Evolutionary conservation across 2,113 vertebrate species (phyloP), one percentile per base, ranked within the genome.

Genomic region (Tyrannus savana): DNA sequence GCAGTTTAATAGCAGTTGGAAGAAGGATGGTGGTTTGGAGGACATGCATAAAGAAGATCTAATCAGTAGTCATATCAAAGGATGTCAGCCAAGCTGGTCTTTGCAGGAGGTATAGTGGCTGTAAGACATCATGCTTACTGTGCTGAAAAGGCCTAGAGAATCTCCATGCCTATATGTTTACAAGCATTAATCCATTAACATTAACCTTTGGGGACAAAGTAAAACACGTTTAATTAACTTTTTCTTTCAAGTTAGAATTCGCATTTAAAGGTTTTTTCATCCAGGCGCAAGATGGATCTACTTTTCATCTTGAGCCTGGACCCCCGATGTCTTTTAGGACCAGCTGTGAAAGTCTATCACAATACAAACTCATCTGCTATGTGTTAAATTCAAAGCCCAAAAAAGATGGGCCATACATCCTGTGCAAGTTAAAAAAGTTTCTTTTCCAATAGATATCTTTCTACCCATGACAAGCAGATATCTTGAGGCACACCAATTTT

Each of bases 351-450:
- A 44, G 47, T 63, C 46, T 81, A 21, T 55, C 64, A 49, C 41
- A 39, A 4, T 47, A 24, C 44, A 76, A 73, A 64, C 39, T 84
- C 62, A 67, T 71, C 49, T 87, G 22, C 44, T 2, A 0, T n/a
- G n/a, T 5, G 1, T 68, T 68, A 37, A 11, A 62, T 11, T 19
- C 24, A 86, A 69, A 77, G 39, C 33, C 68, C 37, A 50, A 42
- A 42, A 89, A 90, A 69, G n/a, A 87, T 14, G 6, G 55, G 15
- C 58, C 88, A 19, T 18, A 47, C 3, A 7, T 90, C 33, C 73
- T 72, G 21, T 82, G 90, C 60, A 95, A 87, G 35, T 89, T 73
- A 95, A 96, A 53, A 37, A 94, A 87, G n/a, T 44, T 90, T 50
- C 27, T 87, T 88, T 95, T 90, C 81, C 75, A 92, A 37, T 37